phyloP scores from a whole-genome alignment of 2,888 invertebrate genomes.

The Epirrhoe tristata region DNA sequence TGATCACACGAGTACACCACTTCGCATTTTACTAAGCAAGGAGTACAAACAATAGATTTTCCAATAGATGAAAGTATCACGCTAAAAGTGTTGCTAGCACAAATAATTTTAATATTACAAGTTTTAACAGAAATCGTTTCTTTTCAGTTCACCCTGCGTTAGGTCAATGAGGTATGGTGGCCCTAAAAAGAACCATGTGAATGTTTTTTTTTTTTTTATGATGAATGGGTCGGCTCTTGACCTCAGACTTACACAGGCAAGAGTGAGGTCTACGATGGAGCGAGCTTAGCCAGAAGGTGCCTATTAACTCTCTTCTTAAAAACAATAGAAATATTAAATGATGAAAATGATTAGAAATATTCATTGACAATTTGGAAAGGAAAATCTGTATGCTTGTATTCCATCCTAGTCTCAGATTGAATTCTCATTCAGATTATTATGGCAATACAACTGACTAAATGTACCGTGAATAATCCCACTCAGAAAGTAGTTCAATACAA shows the following conservation, averaged over 20 bases:
- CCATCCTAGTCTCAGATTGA: slow-evolving; percentile 8
- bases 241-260: too few relatives aligned
- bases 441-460: slow-evolving; percentile 43
- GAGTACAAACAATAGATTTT: slow-evolving; percentile 12
- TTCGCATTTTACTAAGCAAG: slow-evolving; percentile 41
- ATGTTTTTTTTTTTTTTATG: too few relatives aligned
- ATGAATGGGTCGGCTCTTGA: too few relatives aligned
- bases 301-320: too few relatives aligned
- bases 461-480: slow-evolving; percentile 36
- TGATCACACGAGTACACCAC: slow-evolving; percentile 40
- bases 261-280: too few relatives aligned
- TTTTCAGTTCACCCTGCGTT: neutral
- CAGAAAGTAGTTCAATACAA: slow-evolving; percentile 35
- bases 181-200: neutral
- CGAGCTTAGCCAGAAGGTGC: too few relatives aligned
- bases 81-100: neutral
- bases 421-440: slow-evolving; percentile 39
- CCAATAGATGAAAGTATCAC: neutral
- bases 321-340: too few relatives aligned
- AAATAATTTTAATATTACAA: neutral
- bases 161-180: slow-evolving; percentile 3
- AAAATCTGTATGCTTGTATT: slow-evolving; percentile 5
- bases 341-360: neutral
- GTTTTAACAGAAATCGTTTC: neutral
- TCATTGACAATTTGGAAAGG: neutral